A percentile compares a stretch with the other conserved stretches of the same genome.
These are phyloP conservation scores for Clarias fuscus DNA, from an alignment of 2,797 vertebrate genomes.

Conservation along the genomic window DNA sequence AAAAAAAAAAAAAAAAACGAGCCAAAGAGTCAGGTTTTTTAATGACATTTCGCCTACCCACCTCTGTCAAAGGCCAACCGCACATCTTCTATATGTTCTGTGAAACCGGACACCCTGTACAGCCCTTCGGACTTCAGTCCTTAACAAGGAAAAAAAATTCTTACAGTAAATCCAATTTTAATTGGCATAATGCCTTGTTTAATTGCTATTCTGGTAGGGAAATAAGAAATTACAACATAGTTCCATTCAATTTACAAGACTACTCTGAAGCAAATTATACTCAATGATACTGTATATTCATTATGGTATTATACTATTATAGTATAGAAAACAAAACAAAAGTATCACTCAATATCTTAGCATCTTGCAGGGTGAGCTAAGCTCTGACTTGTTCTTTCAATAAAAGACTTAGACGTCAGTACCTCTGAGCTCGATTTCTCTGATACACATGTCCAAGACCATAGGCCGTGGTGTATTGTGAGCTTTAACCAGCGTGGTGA, in stretches of 20 bases:
- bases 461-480: conserved; percentile 92
- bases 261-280: neutral
- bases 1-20: neutral
- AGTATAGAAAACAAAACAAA: conserved; percentile 12
- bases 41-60: conserved; percentile 63
- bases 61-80: conserved; percentile 95
- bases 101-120: conserved; percentile 96
- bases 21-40: neutral
- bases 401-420: conserved; percentile 40
- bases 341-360: conserved; percentile 1
- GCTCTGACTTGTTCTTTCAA: neutral
- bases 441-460: conserved; percentile 97
- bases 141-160: conserved; percentile 60
- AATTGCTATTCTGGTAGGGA: neutral
- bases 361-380: conserved; percentile 11
- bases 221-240: too few species aligned
- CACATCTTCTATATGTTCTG: conserved; percentile 95
- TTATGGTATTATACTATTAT: neutral
- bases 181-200: too few species aligned
- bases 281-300: neutral
- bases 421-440: conserved; percentile 98
- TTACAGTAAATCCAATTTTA: neutral
- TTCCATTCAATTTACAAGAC: neutral
- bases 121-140: conserved; percentile 95
- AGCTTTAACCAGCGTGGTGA: conserved; percentile 96